Conservation (phyloP, 2,113 vertebrate genomes). For the Cynocephalus volans region DNA sequence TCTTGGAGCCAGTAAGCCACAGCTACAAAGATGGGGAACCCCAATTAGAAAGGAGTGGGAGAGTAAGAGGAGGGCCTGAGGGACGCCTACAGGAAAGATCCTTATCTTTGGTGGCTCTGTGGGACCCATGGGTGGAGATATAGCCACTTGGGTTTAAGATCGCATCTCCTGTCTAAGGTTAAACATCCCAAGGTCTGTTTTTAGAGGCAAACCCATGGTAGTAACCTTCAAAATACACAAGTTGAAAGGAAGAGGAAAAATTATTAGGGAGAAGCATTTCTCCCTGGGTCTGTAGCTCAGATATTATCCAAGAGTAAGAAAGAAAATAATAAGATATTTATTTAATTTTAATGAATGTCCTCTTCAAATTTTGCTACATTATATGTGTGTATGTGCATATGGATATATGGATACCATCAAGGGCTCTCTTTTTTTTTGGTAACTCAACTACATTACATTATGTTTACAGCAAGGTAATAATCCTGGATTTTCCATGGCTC, state of each 20-base stretch:
- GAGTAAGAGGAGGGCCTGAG: conserved; percentile 1
- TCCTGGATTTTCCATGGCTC: conserved; percentile 78
- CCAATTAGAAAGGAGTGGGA: conserved; percentile 73
- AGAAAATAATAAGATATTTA: conserved; percentile 15
- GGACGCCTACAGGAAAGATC: background rate
- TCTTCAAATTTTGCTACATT: background rate
- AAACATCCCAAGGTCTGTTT: background rate
- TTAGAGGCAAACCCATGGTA: background rate
- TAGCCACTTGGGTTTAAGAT: background rate
- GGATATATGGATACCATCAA: background rate
- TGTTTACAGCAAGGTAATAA: conserved; percentile 81
- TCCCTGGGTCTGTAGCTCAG: background rate
- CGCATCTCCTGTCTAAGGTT: conserved; percentile 2
- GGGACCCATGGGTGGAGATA: background rate
- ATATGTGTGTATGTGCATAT: background rate
- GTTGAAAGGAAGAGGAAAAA: background rate
- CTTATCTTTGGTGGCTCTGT: conserved; percentile 12
- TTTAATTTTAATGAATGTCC: background rate
- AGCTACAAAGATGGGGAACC: conserved; percentile 69
- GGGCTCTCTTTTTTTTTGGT: conserved; percentile 62
- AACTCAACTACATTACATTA: conserved; percentile 58
- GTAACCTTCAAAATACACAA: background rate
- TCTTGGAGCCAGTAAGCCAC: conserved; percentile 56
- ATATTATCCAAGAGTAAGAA: background rate
- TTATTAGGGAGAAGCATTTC: background rate